Conservation (phyloP, 2,797 vertebrate genomes). For the Rhabdophis nuchalis region DNA sequence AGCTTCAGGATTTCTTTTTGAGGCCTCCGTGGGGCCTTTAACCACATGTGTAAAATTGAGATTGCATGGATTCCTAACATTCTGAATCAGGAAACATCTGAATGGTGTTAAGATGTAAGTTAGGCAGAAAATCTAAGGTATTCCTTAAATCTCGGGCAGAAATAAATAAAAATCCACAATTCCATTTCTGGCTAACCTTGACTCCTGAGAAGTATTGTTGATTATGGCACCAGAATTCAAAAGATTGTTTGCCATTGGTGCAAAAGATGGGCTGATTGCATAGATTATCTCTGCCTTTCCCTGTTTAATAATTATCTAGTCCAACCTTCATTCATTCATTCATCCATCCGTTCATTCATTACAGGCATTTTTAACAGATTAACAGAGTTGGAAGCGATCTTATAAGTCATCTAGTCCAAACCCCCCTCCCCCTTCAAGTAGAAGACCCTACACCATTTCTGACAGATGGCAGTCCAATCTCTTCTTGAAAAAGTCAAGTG, state of each 20-base stretch:
- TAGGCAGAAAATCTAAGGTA: neutral
- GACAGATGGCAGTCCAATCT: too few relatives aligned
- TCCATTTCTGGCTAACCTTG: neutral
- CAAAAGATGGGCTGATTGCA: neutral
- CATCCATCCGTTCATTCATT: too few relatives aligned
- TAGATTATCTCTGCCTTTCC: neutral
- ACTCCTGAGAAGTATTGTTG: neutral
- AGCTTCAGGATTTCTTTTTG: neutral
- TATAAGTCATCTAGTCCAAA: too few relatives aligned
- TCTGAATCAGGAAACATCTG: neutral
- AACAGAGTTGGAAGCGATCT: too few relatives aligned
- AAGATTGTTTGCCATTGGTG: neutral
- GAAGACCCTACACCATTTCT: too few relatives aligned
- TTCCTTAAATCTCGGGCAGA: neutral
- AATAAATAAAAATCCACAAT: neutral
- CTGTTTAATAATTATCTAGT: neutral
- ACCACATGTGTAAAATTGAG: neutral
- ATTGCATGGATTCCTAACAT: neutral
- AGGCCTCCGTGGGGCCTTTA: neutral
- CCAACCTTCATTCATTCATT: neutral
- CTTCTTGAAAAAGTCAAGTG: too few relatives aligned
- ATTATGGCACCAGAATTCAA: neutral
- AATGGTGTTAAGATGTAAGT: neutral
- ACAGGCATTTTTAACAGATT: too few relatives aligned
- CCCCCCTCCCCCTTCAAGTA: too few relatives aligned